phyloP scores from a whole-genome alignment of 37 sponge, comb jelly and placozoan genomes.

The Oopsacas minuta region DNA sequence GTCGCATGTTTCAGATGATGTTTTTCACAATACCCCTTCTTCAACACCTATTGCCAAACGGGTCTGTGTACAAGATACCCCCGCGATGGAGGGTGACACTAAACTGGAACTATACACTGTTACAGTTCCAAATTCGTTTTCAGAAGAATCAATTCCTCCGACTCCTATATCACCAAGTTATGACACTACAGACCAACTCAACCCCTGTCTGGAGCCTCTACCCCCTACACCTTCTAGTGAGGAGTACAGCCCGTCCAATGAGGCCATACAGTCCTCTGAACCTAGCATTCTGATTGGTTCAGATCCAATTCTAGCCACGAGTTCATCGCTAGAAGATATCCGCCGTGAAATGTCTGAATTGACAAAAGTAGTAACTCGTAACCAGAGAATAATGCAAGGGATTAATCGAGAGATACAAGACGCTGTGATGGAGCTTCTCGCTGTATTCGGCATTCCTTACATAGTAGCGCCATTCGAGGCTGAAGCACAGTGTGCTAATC shows the following conservation, averaged over 20 bases:
- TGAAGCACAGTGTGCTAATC: conserved; percentile 93
- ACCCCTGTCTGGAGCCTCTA: not conserved
- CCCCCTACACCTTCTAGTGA: not conserved
- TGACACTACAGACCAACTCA: not conserved
- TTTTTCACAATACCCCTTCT: not conserved
- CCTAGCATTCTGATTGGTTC: not conserved
- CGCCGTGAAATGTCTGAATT: not conserved
- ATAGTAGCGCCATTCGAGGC: conserved; percentile 76
- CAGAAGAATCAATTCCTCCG: not conserved
- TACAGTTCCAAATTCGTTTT: not conserved
- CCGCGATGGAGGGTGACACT: not conserved
- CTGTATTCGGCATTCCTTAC: conserved; percentile 83
- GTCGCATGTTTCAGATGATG: not conserved
- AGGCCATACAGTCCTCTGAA: not conserved
- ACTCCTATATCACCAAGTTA: not conserved
- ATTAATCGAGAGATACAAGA: not conserved
- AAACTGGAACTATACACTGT: not conserved
- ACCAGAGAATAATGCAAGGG: not conserved
- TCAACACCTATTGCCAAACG: not conserved
- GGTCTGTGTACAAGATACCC: not conserved
- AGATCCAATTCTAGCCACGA: not conserved
- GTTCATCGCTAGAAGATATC: not conserved
- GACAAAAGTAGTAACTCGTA: not conserved
- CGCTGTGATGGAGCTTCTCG: conserved; percentile 50
- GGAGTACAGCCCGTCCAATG: not conserved